Evolutionary conservation across 2,797 vertebrate genomes (phyloP).

Genomic region (Hydrophis major): DNA sequence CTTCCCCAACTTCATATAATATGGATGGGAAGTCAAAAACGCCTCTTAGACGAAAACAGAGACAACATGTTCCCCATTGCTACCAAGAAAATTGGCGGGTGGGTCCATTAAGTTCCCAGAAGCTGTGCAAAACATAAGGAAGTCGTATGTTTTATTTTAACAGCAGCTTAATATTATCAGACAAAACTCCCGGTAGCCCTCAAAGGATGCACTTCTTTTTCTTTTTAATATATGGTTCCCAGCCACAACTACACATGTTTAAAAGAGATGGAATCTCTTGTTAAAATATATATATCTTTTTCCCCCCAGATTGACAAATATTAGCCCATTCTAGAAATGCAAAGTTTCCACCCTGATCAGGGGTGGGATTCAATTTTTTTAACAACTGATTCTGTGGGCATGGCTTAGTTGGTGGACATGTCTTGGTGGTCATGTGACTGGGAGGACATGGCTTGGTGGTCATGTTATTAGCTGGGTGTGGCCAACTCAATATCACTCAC

Average conservation of each 20-base stretch:
- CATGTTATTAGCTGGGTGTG: too few relatives aligned
- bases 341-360: neutral
- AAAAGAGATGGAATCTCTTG: neutral
- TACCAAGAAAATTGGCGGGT: neutral
- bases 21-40: neutral
- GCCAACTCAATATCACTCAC: too few relatives aligned
- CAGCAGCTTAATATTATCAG: neutral
- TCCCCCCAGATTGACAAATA: neutral
- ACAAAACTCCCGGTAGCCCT: neutral
- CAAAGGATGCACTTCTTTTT: neutral
- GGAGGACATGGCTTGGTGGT: too few relatives aligned
- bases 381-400: too few relatives aligned
- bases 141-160: neutral
- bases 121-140: neutral
- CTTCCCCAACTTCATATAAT: neutral
- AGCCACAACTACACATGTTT: neutral
- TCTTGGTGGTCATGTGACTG: too few relatives aligned
- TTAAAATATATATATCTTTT: neutral
- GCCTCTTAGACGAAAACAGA: neutral
- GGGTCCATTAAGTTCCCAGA: neutral
- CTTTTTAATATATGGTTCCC: neutral
- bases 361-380: too few relatives aligned
- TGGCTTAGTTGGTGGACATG: too few relatives aligned
- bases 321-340: neutral
- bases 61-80: neutral